phyloP scores from a whole-genome alignment of 2,113 vertebrate genomes.

The Piaya cayana region DNA sequence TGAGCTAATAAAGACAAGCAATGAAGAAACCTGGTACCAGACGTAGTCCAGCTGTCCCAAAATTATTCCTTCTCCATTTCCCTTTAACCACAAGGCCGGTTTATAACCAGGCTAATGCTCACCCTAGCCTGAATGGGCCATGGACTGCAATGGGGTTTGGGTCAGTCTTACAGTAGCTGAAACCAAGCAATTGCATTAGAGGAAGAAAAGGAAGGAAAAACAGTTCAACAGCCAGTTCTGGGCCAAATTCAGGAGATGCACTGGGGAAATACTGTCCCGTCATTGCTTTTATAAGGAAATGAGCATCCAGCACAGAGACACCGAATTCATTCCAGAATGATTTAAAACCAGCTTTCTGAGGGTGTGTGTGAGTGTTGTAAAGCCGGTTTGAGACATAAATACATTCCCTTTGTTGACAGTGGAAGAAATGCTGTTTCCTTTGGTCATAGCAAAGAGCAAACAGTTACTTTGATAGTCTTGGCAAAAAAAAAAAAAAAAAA shows the following conservation, averaged over 20 bases:
- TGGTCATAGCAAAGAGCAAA: conserved; percentile 23
- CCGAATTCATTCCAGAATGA: background rate
- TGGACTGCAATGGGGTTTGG: background rate
- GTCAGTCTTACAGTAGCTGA: conserved; percentile 32
- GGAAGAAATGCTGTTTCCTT: conserved; percentile 62
- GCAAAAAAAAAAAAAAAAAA: conserved; percentile 12
- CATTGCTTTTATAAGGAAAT: conserved; percentile 60
- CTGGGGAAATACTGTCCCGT: background rate
- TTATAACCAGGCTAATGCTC: background rate
- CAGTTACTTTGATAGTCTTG: conserved; percentile 34
- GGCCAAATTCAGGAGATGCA: conserved; percentile 40
- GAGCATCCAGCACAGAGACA: background rate
- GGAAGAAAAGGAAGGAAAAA: conserved; percentile 50
- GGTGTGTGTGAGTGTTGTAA: conserved; percentile 18
- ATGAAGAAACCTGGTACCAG: conserved; percentile 5
- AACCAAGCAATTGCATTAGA: background rate
- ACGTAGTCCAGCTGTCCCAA: conserved; percentile 7
- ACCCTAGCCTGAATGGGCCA: background rate
- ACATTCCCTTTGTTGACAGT: conserved; percentile 57
- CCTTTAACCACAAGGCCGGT: background rate
- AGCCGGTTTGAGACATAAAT: conserved; percentile 33
- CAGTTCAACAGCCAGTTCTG: background rate
- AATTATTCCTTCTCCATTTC: background rate
- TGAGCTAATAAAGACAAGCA: conserved; percentile 31
- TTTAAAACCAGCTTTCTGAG: conserved; percentile 24